Evolutionary conservation across 2,113 vertebrate species (phyloP), one percentile per base, ranked within the genome.

Genomic region (Microcebus tavaratra): DNA sequence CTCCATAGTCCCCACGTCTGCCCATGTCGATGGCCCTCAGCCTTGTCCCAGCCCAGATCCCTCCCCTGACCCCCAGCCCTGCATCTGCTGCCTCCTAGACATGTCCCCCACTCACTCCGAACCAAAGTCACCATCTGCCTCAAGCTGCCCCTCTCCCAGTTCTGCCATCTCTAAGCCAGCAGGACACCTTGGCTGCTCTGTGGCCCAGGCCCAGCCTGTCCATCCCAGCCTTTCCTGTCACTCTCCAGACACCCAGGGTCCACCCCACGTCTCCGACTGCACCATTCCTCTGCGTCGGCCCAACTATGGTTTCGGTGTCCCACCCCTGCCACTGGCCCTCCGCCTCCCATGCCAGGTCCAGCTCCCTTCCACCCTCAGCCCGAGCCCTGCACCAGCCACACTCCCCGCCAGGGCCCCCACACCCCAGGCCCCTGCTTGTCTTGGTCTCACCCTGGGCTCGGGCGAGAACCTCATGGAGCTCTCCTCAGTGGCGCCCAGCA

Each of bases 401-500:
- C 55, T 13, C 63, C 34, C 1, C 27, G 2, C 0, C 70, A 50
- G n/a, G 63, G 2, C 63, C 65, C 78, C 70, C 12, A 5, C 0
- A 65, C 25, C 9, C 73, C 14, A 15, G 0, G n/a, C 34, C 68
- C 11, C 83, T 78, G 4, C 29, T 42, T 18, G 7, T 39, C 83
- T 65, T 31, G 9, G 34, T 8, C 36, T 36, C 10, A 0, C 39
- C 27, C 36, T 65, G 12, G 34, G 8, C 1, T 7, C 29, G 50
- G 50, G 53, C 5, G 17, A 75, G 9, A 4, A 13, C 31, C 42
- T 42, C 18, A 39, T 50, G 72, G 48, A 73, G 11, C 83, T 65
- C 45, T 61, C 63, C 25, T 89, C 48, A 18, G 73, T 8, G 0
- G 53, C 3, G 0, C n/a, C 45, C 27, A 3, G 9, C 85, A 61